Base-by-base conservation (phyloP, 2,888 invertebrate species). In the Spilarctia lutea region DNA sequence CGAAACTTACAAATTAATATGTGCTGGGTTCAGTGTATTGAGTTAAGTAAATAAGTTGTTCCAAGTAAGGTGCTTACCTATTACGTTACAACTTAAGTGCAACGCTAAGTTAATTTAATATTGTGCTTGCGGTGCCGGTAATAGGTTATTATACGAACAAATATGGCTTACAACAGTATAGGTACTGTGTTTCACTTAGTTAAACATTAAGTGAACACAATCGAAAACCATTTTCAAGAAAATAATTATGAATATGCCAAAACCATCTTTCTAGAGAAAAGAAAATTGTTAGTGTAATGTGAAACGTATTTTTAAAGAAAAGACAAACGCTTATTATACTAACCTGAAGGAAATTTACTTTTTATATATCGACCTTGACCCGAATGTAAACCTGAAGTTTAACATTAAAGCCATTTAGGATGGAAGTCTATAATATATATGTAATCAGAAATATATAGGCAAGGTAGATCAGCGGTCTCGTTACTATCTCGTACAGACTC, bases 21-120 rank as follows among this genome's bases (percentile, higher is more conserved):
- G 30, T 52, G 52, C 35, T 48, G 39, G 24, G n/a, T 65, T 52
- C 48, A 33, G 4, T 66, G 33, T 42, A 71, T 68, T 71, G 63
- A 70, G 63, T 68, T 70, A 16, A n/a, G 67, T 35, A 67, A 71
- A 75, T 68, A 24, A 71, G 71, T 71, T 71, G 33, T 33, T 42
- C 33, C 67, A 48, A 52, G 30, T 8, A n/a, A 65, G 39, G 67
- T 71, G 67, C 67, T 74, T 63, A 63, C 63, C 35, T 66, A 35
- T 71, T 60, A 74, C 48, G 4, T 39, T 39, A 30, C 45, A 65
- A 33, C 24, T 65, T 65, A 65, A 65, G 33, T 45, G 27, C 71
- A 45, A 11, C 18, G 56, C 33, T 60, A 71, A 45, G 16, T 63
- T 63, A 45, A 27, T 33, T 33, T 30, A 30, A 45, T 42, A 45